Base-by-base conservation (phyloP, 2,113 vertebrate species). In the Campylomormyrus numenius region DNA sequence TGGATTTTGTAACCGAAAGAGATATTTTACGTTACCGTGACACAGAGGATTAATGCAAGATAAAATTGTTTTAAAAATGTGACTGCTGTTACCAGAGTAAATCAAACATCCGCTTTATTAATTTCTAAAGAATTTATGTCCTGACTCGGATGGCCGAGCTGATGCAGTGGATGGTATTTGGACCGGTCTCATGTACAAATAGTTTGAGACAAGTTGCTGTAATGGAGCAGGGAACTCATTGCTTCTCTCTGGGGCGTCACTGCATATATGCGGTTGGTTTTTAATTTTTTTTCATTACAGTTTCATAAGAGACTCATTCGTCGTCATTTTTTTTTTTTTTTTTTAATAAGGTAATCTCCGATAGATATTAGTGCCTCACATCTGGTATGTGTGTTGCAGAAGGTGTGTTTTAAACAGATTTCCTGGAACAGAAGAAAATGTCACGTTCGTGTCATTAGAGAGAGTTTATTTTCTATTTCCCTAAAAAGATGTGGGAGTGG, bases 1-100 rank as follows among this genome's bases (percentile, higher is more conserved):
- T 96, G 95, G 93, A 94, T 94, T 93, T 93, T 91, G 92, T 95
- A 92, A 93, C 70, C 86, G 66, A 90, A 87, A 91, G 91, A 92
- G 91, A 94, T 95, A 93, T 93, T 93, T 95, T 92, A 94, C 91
- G 85, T 93, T 27, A 89, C 89, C 89, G 88, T 90, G 93, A 95
- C 93, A 87, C 91, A 91, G 88, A 80, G 92, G 93, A 95, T 95
- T 93, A 95, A 94, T 95, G 91, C 92, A 92, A 91, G 88, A 94
- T 94, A 91, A 93, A 92, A 94, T 94, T 94, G 93, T 94, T 95
- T 95, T 94, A 93, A 93, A 93, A 94, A 93, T 91, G 90, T 93
- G 92, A 94, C 92, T 91, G 91, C 91, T 89, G 85, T 94, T 93
- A 90, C 90, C 90, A 58, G 87, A 93, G 91, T 95, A 94, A 95